Conservation (phyloP, 2,888 invertebrate species). For the Brachypalpus laphriformis region DNA sequence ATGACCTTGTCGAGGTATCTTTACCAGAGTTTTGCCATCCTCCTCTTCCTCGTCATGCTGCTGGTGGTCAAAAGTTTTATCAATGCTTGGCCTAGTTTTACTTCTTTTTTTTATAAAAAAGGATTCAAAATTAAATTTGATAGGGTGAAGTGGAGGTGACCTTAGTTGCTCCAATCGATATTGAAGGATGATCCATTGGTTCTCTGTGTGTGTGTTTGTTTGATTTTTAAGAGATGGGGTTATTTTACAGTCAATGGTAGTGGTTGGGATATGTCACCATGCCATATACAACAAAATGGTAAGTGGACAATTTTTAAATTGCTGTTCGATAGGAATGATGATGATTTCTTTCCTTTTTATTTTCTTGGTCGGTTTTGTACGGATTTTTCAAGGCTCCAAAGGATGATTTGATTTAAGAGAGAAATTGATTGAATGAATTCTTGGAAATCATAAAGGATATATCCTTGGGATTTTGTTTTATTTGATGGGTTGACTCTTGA, state of each 20-base stretch:
- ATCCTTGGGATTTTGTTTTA: conserved; percentile 33
- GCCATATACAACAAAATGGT: conserved; percentile 28
- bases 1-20: conserved; percentile 44
- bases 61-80: conserved; percentile 49
- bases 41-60: background rate
- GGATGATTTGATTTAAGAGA: conserved; percentile 17
- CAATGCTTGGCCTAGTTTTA: conserved; percentile 45
- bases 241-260: background rate
- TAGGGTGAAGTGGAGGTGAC: conserved; percentile 38
- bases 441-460: conserved; percentile 45
- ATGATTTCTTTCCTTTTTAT: background rate
- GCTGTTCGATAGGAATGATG: conserved; percentile 33
- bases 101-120: background rate
- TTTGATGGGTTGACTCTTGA: conserved; percentile 31
- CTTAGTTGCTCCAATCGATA: conserved; percentile 43
- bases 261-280: conserved; percentile 15
- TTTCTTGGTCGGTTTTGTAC: background rate
- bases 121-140: conserved; percentile 64
- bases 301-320: conserved; percentile 70
- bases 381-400: conserved; percentile 4
- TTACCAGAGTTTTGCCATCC: background rate
- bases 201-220: background rate
- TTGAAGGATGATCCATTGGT: conserved; percentile 55
- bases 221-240: background rate
- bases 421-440: conserved; percentile 56